Evolutionary conservation across 2,797 vertebrate species (phyloP).

Genomic region (Melanotaenia trifasciata): DNA sequence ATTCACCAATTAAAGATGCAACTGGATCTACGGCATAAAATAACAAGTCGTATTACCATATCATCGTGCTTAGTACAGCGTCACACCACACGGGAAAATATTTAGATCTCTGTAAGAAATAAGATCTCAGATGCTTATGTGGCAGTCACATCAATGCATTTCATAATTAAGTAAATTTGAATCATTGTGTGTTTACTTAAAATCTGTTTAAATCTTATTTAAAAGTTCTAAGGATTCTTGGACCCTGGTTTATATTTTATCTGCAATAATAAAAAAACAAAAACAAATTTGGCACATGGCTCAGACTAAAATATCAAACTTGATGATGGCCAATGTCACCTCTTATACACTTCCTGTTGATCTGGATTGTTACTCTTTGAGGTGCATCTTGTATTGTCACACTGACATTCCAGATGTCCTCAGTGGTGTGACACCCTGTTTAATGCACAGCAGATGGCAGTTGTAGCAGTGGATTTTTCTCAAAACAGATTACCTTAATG

Average conservation of each 20-base stretch:
- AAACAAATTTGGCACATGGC: not conserved
- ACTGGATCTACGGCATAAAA: too few relatives aligned
- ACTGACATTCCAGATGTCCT: conserved; percentile 64
- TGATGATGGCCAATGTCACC: not conserved
- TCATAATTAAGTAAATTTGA: too few relatives aligned
- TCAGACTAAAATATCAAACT: not conserved
- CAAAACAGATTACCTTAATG: conserved; percentile 70
- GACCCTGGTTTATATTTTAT: not conserved
- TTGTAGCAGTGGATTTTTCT: conserved; percentile 57
- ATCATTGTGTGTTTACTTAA: too few relatives aligned
- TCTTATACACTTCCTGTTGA: not conserved
- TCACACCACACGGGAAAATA: too few relatives aligned
- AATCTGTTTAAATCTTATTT: not conserved
- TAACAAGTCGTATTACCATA: not conserved
- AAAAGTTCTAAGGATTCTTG: not conserved
- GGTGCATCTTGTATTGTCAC: conserved; percentile 43
- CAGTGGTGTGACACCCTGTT: conserved; percentile 56
- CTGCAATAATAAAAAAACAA: not conserved
- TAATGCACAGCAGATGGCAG: conserved; percentile 68
- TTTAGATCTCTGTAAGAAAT: not conserved
- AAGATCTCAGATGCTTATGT: not conserved
- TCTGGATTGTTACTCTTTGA: not conserved
- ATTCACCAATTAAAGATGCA: too few relatives aligned
- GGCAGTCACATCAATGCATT: too few relatives aligned
- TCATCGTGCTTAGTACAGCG: not conserved